Conservation (phyloP, 2,113 vertebrate genomes). For the Carassius auratus region DNA sequence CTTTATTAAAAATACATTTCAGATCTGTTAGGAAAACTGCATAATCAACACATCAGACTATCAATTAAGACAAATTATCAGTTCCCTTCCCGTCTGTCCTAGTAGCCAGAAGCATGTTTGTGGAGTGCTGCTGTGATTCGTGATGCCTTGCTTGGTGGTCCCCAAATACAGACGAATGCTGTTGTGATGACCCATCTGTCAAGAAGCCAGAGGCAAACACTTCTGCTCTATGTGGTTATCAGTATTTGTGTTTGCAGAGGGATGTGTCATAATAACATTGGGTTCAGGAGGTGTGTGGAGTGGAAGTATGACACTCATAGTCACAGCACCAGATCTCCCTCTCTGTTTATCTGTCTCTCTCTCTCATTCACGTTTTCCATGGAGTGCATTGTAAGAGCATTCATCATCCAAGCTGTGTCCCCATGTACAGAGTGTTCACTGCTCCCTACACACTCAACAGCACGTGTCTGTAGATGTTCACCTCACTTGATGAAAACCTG, state of each 20-base stretch:
- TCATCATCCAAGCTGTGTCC: background rate
- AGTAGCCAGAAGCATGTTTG: constrained; percentile 3
- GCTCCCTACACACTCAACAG: background rate
- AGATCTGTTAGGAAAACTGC: background rate
- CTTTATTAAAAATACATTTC: no score
- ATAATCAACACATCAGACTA: background rate
- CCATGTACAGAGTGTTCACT: background rate
- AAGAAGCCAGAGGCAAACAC: constrained; percentile 43
- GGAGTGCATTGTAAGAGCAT: background rate
- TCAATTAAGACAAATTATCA: background rate
- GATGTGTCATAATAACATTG: constrained; percentile 36
- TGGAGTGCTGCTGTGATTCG: constrained; percentile 17
- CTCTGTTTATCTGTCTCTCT: background rate
- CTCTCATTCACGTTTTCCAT: background rate
- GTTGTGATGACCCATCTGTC: constrained; percentile 44
- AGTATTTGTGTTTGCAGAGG: constrained; percentile 20
- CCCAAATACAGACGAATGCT: constrained; percentile 46
- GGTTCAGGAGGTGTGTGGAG: constrained; percentile 7
- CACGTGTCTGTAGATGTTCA: background rate
- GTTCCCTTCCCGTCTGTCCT: background rate
- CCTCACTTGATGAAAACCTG: background rate
- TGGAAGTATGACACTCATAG: background rate
- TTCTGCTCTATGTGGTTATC: constrained; percentile 32
- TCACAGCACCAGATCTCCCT: constrained; percentile 6
- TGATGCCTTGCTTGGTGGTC: constrained; percentile 13